Evolutionary conservation across 2,888 invertebrate species (phyloP).

Genomic region (Latheticus oryzae): DNA sequence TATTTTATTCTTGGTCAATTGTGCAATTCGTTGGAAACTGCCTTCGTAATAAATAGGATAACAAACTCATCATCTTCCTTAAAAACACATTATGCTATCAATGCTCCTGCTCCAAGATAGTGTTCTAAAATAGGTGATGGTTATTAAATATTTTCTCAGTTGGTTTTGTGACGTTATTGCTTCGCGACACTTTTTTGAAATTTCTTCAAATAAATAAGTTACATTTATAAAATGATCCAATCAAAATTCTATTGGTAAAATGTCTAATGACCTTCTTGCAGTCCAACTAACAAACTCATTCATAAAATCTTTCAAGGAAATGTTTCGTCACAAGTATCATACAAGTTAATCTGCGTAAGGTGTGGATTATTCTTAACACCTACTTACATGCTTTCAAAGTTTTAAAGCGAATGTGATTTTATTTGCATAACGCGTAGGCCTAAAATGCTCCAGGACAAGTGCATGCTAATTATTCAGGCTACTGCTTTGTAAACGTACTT

Average conservation of each 20-base stretch:
- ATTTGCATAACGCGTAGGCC: conserved; percentile 38
- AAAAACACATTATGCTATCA: background rate
- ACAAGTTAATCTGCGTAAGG: conserved; percentile 37
- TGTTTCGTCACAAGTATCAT: conserved; percentile 35
- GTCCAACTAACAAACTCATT: conserved; percentile 36
- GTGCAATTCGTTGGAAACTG: too few species aligned
- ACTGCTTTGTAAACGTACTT: too few species aligned
- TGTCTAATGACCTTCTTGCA: conserved; percentile 37
- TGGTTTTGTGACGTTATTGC: too few species aligned
- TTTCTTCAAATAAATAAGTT: too few species aligned
- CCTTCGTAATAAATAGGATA: too few species aligned
- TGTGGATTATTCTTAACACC: conserved; percentile 33
- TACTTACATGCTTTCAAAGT: conserved; percentile 14
- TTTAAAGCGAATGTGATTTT: conserved; percentile 23
- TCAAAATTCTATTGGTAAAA: too few species aligned
- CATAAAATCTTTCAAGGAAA: conserved; percentile 32
- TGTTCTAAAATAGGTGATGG: too few species aligned
- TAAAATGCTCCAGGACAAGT: conserved; percentile 17
- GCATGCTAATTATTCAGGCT: too few species aligned
- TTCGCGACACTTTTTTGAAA: too few species aligned
- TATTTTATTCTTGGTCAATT: too few species aligned
- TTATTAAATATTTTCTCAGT: conserved; percentile 33
- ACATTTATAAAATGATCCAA: too few species aligned
- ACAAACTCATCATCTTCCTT: conserved; percentile 6
- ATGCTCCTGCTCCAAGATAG: too few species aligned